Conservation (phyloP, 2,113 vertebrate species). For the Hippocampus guttulatus region DNA sequence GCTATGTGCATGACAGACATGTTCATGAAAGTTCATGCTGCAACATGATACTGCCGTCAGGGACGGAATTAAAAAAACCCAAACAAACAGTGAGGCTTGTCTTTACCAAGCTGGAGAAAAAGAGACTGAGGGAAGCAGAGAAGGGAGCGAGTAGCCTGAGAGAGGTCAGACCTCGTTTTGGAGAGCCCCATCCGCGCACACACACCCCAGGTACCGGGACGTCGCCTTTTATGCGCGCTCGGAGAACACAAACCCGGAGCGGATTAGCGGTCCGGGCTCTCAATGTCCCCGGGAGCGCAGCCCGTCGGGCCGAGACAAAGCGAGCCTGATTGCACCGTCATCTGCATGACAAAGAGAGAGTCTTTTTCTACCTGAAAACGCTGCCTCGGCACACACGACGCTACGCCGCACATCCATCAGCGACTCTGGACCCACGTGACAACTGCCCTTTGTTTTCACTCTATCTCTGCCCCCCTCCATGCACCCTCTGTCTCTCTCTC, state of each 20-base stretch:
- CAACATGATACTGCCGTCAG: background rate
- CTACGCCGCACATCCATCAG: slow-evolving; percentile 56
- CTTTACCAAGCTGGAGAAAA: background rate
- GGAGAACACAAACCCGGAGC: slow-evolving; percentile 57
- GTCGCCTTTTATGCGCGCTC: slow-evolving; percentile 51
- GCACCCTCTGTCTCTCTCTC: slow-evolving; percentile 22
- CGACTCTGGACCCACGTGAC: slow-evolving; percentile 55
- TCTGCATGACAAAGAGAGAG: slow-evolving; percentile 72
- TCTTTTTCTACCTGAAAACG: slow-evolving; percentile 66
- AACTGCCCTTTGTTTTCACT: slow-evolving; percentile 55
- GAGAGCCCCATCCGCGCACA: slow-evolving; percentile 58
- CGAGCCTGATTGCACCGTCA: slow-evolving; percentile 67
- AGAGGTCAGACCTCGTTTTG: slow-evolving; percentile 67
- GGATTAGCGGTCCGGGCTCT: slow-evolving; percentile 63
- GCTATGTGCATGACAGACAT: background rate
- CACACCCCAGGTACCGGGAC: slow-evolving; percentile 67
- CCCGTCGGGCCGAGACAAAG: slow-evolving; percentile 67
- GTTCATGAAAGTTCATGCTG: background rate
- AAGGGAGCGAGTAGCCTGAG: slow-evolving; percentile 54
- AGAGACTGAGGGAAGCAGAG: slow-evolving; percentile 11
- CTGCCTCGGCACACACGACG: slow-evolving; percentile 22
- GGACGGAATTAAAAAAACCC: background rate
- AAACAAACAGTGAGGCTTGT: background rate
- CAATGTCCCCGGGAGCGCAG: slow-evolving; percentile 58
- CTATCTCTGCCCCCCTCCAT: background rate